phyloP scores from a whole-genome alignment of 2,888 invertebrate genomes.

The Leucania comma region DNA sequence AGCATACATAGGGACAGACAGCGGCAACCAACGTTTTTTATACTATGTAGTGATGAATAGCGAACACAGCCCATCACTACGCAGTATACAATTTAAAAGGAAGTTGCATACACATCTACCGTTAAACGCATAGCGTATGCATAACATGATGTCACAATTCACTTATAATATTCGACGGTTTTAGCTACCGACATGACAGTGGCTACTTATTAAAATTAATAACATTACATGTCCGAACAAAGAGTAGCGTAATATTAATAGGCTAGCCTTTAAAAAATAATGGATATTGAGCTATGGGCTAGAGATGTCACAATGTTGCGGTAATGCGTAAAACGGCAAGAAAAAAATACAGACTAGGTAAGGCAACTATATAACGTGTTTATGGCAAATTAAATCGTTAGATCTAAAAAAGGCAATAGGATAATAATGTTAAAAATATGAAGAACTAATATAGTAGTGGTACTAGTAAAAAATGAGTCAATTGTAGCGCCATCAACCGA shows the following conservation, averaged over 20 bases:
- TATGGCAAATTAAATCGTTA: too few species aligned
- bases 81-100: slow-evolving; percentile 43
- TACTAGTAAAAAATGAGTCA: too few species aligned
- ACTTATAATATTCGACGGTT: slow-evolving; percentile 57
- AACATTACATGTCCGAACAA: slow-evolving; percentile 21
- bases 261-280: not conserved
- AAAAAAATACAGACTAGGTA: not conserved
- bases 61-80: slow-evolving; percentile 30
- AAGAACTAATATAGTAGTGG: too few species aligned
- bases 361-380: too few species aligned
- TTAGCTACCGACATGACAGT: slow-evolving; percentile 29
- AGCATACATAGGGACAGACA: too few species aligned
- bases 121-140: slow-evolving; percentile 42
- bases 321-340: not conserved
- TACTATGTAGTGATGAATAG: not conserved
- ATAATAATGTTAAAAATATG: not conserved
- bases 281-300: not conserved
- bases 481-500: too few species aligned
- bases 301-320: not conserved
- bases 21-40: too few species aligned
- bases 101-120: slow-evolving; percentile 44
- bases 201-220: slow-evolving; percentile 36
- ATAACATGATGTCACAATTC: slow-evolving; percentile 58
- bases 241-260: slow-evolving; percentile 20
- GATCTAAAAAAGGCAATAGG: not conserved